Conservation (phyloP, 2,888 invertebrate genomes). For the Cataglyphis altisquamis region DNA sequence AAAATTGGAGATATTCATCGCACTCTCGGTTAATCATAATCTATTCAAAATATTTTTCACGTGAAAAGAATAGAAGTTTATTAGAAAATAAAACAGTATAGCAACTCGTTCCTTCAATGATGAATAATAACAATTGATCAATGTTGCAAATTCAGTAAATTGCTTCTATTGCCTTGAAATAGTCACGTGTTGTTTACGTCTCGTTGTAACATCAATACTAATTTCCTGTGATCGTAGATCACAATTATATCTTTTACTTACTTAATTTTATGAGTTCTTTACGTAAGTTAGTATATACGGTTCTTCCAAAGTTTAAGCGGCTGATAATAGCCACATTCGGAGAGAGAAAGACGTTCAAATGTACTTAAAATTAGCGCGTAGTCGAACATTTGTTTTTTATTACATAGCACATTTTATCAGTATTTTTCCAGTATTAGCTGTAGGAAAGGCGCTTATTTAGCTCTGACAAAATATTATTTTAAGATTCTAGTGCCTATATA, state of each 20-base stretch:
- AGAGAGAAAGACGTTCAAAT: slow-evolving; percentile 36
- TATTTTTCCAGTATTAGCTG: slow-evolving; percentile 40
- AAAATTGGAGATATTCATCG: background rate
- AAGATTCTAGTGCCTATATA: slow-evolving; percentile 42
- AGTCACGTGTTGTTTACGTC: background rate
- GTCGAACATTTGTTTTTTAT: slow-evolving; percentile 18
- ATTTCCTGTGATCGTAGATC: background rate
- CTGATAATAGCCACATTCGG: slow-evolving; percentile 4
- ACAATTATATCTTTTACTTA: background rate
- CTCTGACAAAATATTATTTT: slow-evolving; percentile 26
- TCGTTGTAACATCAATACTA: background rate
- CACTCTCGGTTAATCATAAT: background rate
- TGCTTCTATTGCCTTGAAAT: slow-evolving; percentile 3
- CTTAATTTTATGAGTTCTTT: slow-evolving; percentile 17
- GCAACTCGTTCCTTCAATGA: background rate
- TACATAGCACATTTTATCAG: slow-evolving; percentile 12
- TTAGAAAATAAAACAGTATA: background rate
- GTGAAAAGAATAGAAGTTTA: background rate
- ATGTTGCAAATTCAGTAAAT: background rate
- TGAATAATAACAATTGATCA: background rate
- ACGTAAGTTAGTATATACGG: slow-evolving; percentile 7
- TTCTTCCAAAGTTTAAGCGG: slow-evolving; percentile 4
- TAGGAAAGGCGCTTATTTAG: slow-evolving; percentile 12
- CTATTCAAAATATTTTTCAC: slow-evolving; percentile 10
- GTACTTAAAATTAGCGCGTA: slow-evolving; percentile 27